phyloP scores from a whole-genome alignment of 1,140 invertebrate genomes.

The Atopsyche davidsoni region DNA sequence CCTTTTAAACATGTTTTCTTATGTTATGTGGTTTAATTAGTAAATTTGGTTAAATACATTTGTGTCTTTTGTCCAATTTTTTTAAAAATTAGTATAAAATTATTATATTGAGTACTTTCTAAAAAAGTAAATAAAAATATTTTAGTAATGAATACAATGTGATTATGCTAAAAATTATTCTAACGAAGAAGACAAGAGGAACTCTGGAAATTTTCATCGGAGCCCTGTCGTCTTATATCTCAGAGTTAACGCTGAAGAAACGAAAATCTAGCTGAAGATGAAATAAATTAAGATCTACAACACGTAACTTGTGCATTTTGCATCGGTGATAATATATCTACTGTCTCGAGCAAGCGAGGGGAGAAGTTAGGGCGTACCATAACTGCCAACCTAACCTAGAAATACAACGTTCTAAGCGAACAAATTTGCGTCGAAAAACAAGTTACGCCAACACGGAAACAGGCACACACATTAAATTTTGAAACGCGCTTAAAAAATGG shows the following conservation, averaged over 20 bases:
- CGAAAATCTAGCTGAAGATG: neutral
- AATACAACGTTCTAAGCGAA: neutral
- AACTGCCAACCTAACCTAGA: constrained; percentile 2
- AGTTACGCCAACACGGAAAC: neutral
- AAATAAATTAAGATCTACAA: constrained; percentile 9
- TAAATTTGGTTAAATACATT: too few relatives aligned
- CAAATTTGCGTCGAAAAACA: constrained; percentile 8
- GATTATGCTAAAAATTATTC: too few relatives aligned
- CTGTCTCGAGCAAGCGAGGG: neutral
- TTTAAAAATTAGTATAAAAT: too few relatives aligned
- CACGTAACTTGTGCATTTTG: constrained; percentile 8
- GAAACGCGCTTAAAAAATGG: constrained; percentile 4
- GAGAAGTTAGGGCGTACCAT: neutral
- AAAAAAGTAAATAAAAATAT: too few relatives aligned
- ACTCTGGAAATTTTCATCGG: too few relatives aligned
- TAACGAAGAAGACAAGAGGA: too few relatives aligned
- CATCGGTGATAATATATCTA: constrained; percentile 9
- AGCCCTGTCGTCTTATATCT: constrained; percentile 2
- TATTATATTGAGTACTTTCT: too few relatives aligned
- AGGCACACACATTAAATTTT: constrained; percentile 8
- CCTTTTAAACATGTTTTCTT: too few relatives aligned
- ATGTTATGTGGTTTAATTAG: too few relatives aligned
- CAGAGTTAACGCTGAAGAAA: neutral
- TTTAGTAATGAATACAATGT: too few relatives aligned
- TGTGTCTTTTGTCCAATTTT: too few relatives aligned